Base-by-base conservation (phyloP, 2,797 vertebrate genomes). In the Tinamus major region DNA sequence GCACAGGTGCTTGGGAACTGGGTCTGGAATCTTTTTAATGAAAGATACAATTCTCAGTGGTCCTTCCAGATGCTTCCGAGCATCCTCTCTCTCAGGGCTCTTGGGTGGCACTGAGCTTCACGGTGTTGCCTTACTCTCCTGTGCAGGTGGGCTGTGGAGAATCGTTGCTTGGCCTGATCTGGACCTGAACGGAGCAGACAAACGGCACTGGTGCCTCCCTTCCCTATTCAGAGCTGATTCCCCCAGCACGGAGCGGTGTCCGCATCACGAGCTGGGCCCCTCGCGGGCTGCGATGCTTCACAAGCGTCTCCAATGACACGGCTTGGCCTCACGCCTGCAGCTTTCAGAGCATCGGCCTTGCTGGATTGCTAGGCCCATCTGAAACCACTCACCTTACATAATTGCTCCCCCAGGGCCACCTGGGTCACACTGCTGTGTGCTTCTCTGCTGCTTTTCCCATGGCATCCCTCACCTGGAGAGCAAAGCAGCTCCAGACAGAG, bases 391-490 rank as follows among this genome's bases (percentile, higher is more conserved):
- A 70, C 85, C 85, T 19, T 46, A 5, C 0, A 0, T 19, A 46
- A 64, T 10, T 56, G 42, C n/a, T 89, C 3, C 51, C 63, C n/a
- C 6, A n/a, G 76, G 33, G 39, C 42, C 37, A 31, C 0, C 0
- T 8, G 5, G 33, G 37, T 90, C 69, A 55, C 84, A 29, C 26
- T 61, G 59, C 6, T 0, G 5, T 10, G 39, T 16, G 90, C 48
- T 82, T 90, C 21, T 78, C 49, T 37, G 55, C 76, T 85, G 70
- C 55, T 62, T 94, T 93, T 95, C 89, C 65, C 89, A 81, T 72
- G 85, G 79, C 4, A 5, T 81, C 81, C 39, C 20, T 92, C 74
- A n/a, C 77, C 51, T 2, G 72, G 72, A 78, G 29, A 85, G 29
- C n/a, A 74, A 59, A 26, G 37, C 72, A 68, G 62, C 37, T 78